Conservation (phyloP, 2,888 invertebrate species). For the Epirrhoe alternata region DNA sequence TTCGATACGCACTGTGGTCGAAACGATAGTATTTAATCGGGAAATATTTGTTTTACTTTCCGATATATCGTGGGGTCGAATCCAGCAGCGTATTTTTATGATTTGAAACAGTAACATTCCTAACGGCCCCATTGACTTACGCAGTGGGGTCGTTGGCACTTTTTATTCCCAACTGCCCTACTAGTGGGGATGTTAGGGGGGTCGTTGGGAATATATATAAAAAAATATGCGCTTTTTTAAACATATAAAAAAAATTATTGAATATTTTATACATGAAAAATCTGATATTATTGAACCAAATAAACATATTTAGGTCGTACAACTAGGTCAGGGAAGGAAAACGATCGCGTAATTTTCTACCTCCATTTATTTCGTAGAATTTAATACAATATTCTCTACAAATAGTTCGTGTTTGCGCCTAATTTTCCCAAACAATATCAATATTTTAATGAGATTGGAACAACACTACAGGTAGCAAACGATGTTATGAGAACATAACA, state of each 20-base stretch:
- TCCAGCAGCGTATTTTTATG: not conserved
- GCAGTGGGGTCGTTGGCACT: too few relatives aligned
- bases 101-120: too few relatives aligned
- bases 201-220: too few relatives aligned
- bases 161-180: too few relatives aligned
- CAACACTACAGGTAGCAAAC: conserved; percentile 34
- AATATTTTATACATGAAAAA: too few relatives aligned
- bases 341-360: conserved; percentile 1
- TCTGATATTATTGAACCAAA: not conserved
- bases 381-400: conserved; percentile 8
- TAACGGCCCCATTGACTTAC: too few relatives aligned
- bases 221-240: too few relatives aligned
- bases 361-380: conserved; percentile 18
- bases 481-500: conserved; percentile 19
- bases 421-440: conserved; percentile 33
- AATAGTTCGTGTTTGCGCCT: conserved; percentile 21
- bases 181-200: too few relatives aligned
- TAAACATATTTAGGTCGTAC: not conserved
- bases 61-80: conserved; percentile 15
- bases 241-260: too few relatives aligned
- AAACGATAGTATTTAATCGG: conserved; percentile 24
- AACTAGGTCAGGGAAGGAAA: not conserved
- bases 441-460: conserved; percentile 42
- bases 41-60: conserved; percentile 15
- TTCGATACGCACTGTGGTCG: conserved; percentile 30